Conservation (phyloP, 30 jellyfish, hydroid and myxozoan species). For the Turritopsis dohrnii region DNA sequence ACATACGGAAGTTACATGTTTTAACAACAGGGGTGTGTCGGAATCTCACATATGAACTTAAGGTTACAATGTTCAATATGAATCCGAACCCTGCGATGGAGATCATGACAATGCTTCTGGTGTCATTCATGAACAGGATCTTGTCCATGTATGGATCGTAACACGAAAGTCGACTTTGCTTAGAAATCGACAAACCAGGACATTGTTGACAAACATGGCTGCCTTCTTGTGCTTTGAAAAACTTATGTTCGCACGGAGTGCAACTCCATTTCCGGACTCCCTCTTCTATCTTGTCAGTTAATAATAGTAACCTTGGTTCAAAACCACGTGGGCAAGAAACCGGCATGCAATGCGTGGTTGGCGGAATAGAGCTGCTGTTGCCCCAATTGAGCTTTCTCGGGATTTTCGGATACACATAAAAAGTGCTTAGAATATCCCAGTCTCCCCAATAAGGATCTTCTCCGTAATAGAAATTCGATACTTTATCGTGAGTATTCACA, state of each 20-base stretch:
- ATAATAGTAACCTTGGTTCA: not conserved
- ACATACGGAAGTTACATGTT: not conserved
- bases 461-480: not conserved
- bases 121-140: not conserved
- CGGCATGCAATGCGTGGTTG: not conserved
- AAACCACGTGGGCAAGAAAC: not conserved
- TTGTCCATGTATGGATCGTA: not conserved
- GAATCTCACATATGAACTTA: not conserved
- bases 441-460: not conserved
- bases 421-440: not conserved
- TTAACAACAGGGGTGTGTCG: constrained; percentile 14
- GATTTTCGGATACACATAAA: not conserved
- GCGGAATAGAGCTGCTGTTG: not conserved
- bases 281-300: not conserved
- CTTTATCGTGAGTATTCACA: not conserved
- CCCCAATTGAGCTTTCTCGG: not conserved
- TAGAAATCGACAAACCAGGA: constrained; percentile 4
- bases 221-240: not conserved
- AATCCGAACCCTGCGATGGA: not conserved
- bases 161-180: not conserved
- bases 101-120: not conserved
- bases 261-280: not conserved
- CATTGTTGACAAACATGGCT: not conserved
- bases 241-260: not conserved
- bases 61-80: not conserved